Conservation (phyloP, 2,888 invertebrate species). For the Minunthozetes semirufus region DNA sequence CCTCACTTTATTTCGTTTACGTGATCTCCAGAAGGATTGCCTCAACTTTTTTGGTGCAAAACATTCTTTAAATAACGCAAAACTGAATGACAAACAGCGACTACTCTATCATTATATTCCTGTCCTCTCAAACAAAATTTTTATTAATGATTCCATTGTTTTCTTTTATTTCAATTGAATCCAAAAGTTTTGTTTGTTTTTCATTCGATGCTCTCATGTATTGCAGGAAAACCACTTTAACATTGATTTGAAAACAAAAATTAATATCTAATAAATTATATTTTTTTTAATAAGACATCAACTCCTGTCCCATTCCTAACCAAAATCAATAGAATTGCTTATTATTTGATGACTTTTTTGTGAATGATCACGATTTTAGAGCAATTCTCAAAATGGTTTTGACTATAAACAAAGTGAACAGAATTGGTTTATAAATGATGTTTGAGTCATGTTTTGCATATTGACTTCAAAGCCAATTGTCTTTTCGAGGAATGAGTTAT, state of each 20-base stretch:
- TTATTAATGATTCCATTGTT: not conserved
- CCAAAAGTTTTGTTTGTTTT: not conserved
- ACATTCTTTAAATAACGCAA: not conserved
- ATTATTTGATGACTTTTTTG: not conserved
- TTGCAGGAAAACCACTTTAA: not conserved
- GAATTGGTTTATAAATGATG: not conserved
- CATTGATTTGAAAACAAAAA: not conserved
- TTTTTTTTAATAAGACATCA: too few species aligned
- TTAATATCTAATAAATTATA: not conserved
- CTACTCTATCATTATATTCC: constrained; percentile 2
- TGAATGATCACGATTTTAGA: too few species aligned
- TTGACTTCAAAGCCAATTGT: not conserved
- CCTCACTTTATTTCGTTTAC: constrained; percentile 14
- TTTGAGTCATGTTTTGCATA: constrained; percentile 20
- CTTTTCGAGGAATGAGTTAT: not conserved
- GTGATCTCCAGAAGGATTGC: constrained; percentile 6
- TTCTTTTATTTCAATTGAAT: not conserved
- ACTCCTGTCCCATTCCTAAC: too few species aligned
- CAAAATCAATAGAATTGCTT: too few species aligned
- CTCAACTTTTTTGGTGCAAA: not conserved
- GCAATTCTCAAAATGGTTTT: not conserved
- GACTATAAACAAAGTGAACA: not conserved
- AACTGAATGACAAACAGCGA: constrained; percentile 10
- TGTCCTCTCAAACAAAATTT: not conserved
- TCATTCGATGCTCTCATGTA: not conserved